A percentile compares a stretch with the other conserved stretches of the same genome.
phyloP scores from a whole-genome alignment of 2,113 vertebrate genomes.

The Crypturellus undulatus region DNA sequence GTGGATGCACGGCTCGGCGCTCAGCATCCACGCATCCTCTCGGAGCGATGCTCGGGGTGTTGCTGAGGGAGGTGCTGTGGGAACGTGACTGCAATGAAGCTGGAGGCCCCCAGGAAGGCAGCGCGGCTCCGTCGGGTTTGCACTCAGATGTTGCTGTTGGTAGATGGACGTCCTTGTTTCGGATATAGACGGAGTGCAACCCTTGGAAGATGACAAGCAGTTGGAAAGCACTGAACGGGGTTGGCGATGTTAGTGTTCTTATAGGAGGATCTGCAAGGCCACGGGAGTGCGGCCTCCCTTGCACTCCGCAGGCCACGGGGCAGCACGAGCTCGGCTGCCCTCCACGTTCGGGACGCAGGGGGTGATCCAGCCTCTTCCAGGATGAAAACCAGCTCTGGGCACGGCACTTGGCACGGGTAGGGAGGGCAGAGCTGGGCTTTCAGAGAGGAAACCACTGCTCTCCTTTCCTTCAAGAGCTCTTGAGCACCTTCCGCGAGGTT shows the following conservation, averaged over 20 bases:
- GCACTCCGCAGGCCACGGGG: background rate
- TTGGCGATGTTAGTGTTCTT: background rate
- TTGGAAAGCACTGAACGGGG: background rate
- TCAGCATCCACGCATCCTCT: conserved; percentile 50
- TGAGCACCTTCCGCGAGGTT: background rate
- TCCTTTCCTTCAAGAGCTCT: background rate
- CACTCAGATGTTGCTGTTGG: conserved; percentile 10
- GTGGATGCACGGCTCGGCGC: conserved; percentile 62
- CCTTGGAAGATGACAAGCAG: background rate
- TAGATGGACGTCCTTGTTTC: background rate
- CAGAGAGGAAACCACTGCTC: background rate
- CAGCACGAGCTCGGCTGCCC: fast-evolving
- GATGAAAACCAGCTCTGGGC: background rate
- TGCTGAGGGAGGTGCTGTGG: conserved; percentile 46
- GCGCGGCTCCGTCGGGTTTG: conserved; percentile 15
- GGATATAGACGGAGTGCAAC: background rate
- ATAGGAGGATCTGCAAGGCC: background rate
- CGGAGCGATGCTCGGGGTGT: conserved; percentile 24
- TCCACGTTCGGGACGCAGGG: fast-evolving
- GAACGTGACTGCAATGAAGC: conserved; percentile 28
- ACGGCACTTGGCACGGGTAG: background rate
- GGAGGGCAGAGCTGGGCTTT: background rate
- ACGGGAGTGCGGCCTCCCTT: fast-evolving
- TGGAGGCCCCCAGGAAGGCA: background rate
- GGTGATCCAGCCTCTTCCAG: too few species aligned